Percentiles rank a stretch among this genome's conserved stretches.
Conservation (phyloP, 2,113 vertebrate genomes). For the Ardeotis arabs region DNA sequence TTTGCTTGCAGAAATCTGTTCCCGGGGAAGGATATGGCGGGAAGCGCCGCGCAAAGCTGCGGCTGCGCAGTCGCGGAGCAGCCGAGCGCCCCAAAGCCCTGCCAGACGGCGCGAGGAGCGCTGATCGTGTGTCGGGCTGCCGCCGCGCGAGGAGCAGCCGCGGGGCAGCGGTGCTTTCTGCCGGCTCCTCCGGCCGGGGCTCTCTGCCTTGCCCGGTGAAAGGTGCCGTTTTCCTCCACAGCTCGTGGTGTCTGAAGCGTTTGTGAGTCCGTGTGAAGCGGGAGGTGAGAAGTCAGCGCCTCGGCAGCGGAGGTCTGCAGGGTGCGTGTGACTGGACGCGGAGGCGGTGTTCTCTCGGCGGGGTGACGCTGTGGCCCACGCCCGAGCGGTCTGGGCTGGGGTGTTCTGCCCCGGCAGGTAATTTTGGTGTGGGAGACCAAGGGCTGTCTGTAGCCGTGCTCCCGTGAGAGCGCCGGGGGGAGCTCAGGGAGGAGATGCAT, state of each 20-base stretch:
- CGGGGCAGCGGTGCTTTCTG: background rate
- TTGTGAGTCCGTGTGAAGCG: background rate
- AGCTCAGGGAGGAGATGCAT: too few relatives aligned
- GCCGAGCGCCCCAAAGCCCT: background rate
- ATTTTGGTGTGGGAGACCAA: too few relatives aligned
- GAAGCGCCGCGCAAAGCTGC: background rate
- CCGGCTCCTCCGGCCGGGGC: background rate
- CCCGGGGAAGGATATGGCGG: background rate
- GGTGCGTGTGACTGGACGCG: background rate
- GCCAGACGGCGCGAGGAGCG: background rate
- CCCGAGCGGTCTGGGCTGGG: too few relatives aligned
- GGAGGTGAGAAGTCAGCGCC: background rate
- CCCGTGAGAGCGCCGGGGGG: too few relatives aligned
- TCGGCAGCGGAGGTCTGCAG: background rate
- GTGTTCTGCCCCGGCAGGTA: background rate
- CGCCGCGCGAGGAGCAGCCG: accelerated
- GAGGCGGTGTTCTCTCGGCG: too few relatives aligned
- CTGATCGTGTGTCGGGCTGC: background rate
- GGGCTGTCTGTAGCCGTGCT: too few relatives aligned
- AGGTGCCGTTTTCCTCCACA: background rate
- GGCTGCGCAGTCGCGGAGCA: background rate
- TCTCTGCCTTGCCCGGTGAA: background rate
- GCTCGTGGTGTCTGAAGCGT: accelerated
- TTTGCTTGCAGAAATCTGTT: background rate
- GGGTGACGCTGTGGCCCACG: too few relatives aligned